Percentiles rank a stretch among this genome's conserved stretches.
These are phyloP conservation scores for Tragelaphus buxtoni DNA, from an alignment of 2,113 vertebrate species.

Conservation along the genomic window DNA sequence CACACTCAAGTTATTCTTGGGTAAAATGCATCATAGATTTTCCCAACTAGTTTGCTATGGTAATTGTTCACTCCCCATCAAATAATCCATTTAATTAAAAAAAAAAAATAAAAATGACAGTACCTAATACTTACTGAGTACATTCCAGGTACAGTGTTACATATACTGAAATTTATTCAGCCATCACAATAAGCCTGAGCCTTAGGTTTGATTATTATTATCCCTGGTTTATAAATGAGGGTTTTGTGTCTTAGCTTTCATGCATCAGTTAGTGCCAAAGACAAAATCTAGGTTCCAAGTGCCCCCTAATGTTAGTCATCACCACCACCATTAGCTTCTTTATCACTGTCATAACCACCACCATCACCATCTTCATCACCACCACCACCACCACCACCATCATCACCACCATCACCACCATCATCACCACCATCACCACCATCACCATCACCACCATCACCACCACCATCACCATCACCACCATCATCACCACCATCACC, in stretches of 20 bases:
- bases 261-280: neutral
- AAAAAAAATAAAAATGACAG: neutral
- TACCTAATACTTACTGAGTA: too few relatives aligned
- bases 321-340: too few relatives aligned
- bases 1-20: neutral
- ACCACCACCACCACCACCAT: accelerated
- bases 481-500: accelerated
- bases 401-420: accelerated
- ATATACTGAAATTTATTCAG: neutral
- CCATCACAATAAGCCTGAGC: neutral
- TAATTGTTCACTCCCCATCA: neutral
- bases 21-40: neutral
- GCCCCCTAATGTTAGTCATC: neutral
- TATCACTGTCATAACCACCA: neutral
- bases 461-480: accelerated
- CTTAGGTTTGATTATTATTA: neutral
- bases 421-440: accelerated
- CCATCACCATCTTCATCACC: accelerated
- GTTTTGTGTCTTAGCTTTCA: neutral
- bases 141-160: neutral
- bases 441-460: accelerated
- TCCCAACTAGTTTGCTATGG: neutral
- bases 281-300: neutral
- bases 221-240: neutral
- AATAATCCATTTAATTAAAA: neutral